phyloP scores from a whole-genome alignment of 2,888 invertebrate genomes.

The Poecilobothrus nobilitatus region DNA sequence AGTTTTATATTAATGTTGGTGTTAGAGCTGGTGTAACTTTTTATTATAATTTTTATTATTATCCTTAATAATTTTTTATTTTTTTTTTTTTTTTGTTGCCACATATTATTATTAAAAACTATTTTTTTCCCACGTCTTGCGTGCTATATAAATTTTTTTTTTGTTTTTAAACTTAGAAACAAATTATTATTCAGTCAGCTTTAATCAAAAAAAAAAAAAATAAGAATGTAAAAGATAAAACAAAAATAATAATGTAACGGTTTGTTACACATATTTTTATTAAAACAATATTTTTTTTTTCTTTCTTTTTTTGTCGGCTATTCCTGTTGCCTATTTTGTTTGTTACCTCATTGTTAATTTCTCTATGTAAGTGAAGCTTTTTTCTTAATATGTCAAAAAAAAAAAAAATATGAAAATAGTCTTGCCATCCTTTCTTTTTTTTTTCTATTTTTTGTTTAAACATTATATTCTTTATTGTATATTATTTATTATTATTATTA shows the following conservation, averaged over 20 bases:
- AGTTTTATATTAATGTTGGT: neutral
- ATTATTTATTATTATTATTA: no score
- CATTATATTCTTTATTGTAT: no score
- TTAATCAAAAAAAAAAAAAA: neutral
- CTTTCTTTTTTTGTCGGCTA: no score
- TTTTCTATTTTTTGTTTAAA: no score
- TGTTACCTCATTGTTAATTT: no score
- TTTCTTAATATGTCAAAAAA: no score
- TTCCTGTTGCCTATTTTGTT: no score
- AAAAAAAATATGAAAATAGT: no score
- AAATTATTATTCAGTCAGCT: neutral
- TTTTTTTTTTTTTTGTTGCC: neutral
- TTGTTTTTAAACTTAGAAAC: neutral
- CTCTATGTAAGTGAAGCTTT: no score
- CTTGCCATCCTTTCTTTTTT: no score
- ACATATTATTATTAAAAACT: neutral
- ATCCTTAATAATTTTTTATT: neutral
- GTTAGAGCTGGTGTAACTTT: neutral
- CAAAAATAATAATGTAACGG: neutral
- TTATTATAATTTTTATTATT: neutral
- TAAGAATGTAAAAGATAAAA: neutral
- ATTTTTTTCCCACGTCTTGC: neutral
- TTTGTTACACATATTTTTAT: conserved; percentile 3
- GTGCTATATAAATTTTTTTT: neutral
- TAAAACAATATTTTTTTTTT: neutral